These are phyloP conservation scores for Tryphoninae sp. DNA, from an alignment of 2,888 invertebrate species.

Conservation along the genomic window DNA sequence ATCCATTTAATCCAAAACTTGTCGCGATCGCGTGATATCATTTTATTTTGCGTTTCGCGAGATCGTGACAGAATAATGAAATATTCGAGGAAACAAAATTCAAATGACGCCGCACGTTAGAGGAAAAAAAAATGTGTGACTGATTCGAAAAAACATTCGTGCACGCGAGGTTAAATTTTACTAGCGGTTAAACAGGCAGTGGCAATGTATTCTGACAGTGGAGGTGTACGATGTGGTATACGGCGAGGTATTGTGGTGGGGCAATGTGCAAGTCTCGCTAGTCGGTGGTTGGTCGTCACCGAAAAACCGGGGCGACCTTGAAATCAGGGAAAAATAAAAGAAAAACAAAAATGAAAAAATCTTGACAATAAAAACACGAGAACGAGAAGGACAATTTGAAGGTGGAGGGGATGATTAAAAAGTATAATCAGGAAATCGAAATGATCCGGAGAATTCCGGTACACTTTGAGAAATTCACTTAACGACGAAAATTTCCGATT, in stretches of 20 bases:
- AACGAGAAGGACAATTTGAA: neutral
- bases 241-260: constrained; percentile 12
- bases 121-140: neutral
- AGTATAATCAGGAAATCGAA: neutral
- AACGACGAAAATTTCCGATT: neutral
- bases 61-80: neutral
- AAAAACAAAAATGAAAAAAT: neutral
- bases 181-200: neutral
- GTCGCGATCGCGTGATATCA: neutral
- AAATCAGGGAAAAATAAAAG: neutral
- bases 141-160: neutral
- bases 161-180: constrained; percentile 16
- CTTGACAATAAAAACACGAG: neutral
- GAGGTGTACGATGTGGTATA: neutral
- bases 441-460: neutral
- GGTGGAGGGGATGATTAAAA: neutral
- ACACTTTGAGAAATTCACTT: constrained; percentile 38
- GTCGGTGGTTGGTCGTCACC: constrained; percentile 20
- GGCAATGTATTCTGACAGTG: constrained; percentile 12
- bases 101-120: neutral
- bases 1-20: neutral
- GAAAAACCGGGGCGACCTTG: constrained; percentile 30
- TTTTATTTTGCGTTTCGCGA: neutral
- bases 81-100: neutral
- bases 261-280: neutral